Evolutionary conservation across 2,888 invertebrate species (phyloP).

Genomic region (Corbicula japonica): DNA sequence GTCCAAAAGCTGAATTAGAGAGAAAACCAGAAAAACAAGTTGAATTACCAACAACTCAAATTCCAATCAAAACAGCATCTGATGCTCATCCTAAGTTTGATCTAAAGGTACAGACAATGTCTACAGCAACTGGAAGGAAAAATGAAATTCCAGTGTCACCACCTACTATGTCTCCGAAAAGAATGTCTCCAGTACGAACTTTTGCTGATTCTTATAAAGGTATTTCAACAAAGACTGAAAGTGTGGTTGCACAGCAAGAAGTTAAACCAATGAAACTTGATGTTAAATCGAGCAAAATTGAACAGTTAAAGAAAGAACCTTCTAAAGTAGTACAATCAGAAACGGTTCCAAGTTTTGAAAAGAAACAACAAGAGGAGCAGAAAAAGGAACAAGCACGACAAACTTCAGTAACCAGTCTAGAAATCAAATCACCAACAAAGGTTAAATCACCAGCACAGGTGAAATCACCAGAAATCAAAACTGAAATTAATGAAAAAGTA

Average conservation of each 20-base stretch:
- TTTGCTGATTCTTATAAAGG: slow-evolving; percentile 19
- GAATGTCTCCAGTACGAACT: slow-evolving; percentile 39
- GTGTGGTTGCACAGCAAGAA: background rate
- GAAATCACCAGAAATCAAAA: too few species aligned
- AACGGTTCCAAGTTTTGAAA: background rate
- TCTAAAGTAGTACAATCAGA: background rate
- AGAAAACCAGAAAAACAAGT: slow-evolving; percentile 2
- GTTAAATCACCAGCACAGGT: slow-evolving; percentile 2
- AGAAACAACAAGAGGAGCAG: slow-evolving; percentile 9
- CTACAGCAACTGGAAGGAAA: slow-evolving; percentile 48
- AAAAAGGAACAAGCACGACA: slow-evolving; percentile 24
- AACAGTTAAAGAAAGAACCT: background rate
- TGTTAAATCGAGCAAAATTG: slow-evolving; percentile 14
- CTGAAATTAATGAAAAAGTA: background rate
- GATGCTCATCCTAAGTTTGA: slow-evolving; percentile 35
- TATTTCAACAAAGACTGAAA: slow-evolving; percentile 10
- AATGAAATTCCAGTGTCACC: slow-evolving; percentile 56
- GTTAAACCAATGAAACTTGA: slow-evolving; percentile 27
- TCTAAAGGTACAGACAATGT: slow-evolving; percentile 57
- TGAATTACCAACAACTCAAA: too few species aligned
- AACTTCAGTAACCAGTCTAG: slow-evolving; percentile 27
- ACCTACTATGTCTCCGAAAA: slow-evolving; percentile 2
- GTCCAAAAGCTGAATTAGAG: background rate
- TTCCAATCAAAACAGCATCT: slow-evolving; percentile 8
- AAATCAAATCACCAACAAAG: slow-evolving; percentile 15